Evolutionary conservation across 2,113 vertebrate genomes (phyloP).

Genomic region (Pithys albifrons): DNA sequence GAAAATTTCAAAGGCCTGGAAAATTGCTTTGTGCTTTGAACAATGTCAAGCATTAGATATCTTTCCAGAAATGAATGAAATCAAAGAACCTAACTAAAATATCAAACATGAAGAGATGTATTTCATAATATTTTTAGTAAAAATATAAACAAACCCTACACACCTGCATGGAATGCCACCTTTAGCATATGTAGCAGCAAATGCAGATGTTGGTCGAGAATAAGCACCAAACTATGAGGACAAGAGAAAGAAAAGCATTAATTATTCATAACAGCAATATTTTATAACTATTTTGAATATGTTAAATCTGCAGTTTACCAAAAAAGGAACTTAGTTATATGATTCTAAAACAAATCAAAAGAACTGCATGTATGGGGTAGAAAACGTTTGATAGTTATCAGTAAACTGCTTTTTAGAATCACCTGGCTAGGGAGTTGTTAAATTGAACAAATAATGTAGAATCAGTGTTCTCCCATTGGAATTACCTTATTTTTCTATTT

Average conservation of each 20-base stretch:
- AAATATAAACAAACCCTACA: background rate
- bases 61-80: background rate
- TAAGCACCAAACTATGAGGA: conserved; percentile 72
- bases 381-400: background rate
- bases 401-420: background rate
- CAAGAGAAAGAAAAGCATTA: background rate
- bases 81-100: background rate
- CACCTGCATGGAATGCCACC: conserved; percentile 85
- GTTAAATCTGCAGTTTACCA: background rate
- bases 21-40: background rate
- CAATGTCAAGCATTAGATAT: background rate
- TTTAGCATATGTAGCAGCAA: conserved; percentile 80
- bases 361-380: background rate
- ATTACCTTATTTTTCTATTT: background rate
- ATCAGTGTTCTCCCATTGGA: background rate
- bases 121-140: background rate
- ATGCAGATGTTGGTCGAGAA: conserved; percentile 70
- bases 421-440: background rate
- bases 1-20: background rate
- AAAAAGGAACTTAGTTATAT: background rate
- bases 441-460: background rate
- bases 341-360: background rate
- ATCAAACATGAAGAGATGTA: background rate
- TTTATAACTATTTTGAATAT: background rate
- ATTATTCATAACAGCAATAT: background rate